phyloP scores from a whole-genome alignment of 2,113 vertebrate species.

The Tenebrosternarchus preto region DNA sequence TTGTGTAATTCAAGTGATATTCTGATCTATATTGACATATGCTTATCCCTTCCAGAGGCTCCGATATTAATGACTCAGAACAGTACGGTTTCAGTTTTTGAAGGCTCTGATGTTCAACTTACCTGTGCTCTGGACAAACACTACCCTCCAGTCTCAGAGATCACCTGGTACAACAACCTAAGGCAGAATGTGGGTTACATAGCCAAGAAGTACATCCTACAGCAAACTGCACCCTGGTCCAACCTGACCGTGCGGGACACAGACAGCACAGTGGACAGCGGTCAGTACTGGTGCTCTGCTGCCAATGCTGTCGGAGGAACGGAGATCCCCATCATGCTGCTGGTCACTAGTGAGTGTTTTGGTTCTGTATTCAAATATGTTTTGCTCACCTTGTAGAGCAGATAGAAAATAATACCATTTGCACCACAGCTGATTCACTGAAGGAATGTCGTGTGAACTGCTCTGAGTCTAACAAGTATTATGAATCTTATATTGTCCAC shows the following conservation, averaged over 20 bases:
- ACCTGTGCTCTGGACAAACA: constrained; percentile 72
- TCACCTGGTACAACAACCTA: constrained; percentile 83
- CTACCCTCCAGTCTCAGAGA: constrained; percentile 60
- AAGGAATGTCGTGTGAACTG: too few relatives aligned
- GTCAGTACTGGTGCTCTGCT: constrained; percentile 82
- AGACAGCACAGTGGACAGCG: constrained; percentile 73
- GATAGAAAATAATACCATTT: too few relatives aligned
- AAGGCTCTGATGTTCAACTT: constrained; percentile 79
- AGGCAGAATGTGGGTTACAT: constrained; percentile 63
- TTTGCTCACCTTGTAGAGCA: not conserved
- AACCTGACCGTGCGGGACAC: constrained; percentile 77
- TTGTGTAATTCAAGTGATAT: not conserved
- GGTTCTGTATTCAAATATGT: not conserved
- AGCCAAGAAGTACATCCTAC: constrained; percentile 74
- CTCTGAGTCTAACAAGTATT: not conserved
- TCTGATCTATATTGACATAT: not conserved
- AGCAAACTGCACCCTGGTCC: constrained; percentile 71
- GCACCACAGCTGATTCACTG: too few relatives aligned
- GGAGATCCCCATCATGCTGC: constrained; percentile 74
- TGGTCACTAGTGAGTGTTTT: constrained; percentile 79
- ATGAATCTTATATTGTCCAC: not conserved
- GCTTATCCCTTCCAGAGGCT: constrained; percentile 67
- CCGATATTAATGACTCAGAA: constrained; percentile 75
- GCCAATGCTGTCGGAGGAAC: constrained; percentile 81
- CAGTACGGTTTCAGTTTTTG: constrained; percentile 75